Conservation (phyloP, 1,140 invertebrate species). For the Alviniconcha marisindica region DNA sequence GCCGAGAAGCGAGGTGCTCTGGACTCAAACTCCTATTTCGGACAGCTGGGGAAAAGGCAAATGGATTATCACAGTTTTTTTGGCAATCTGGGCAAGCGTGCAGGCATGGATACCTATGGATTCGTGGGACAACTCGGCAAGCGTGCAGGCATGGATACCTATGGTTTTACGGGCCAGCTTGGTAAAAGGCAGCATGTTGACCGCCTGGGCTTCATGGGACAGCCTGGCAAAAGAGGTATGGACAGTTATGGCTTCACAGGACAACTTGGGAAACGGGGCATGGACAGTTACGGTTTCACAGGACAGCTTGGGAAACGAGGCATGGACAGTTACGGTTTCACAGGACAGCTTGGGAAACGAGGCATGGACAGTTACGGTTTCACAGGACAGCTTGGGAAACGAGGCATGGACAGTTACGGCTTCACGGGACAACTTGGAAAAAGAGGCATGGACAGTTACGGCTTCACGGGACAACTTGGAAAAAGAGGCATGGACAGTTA, state of each 20-base stretch:
- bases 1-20: background rate
- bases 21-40: constrained; percentile 2
- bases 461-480: constrained; percentile 1
- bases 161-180: constrained; percentile 20
- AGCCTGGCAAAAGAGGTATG: constrained; percentile 27
- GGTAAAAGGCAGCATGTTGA: constrained; percentile 8
- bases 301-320: constrained; percentile 18
- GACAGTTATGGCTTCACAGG: background rate
- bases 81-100: constrained; percentile 15
- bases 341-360: constrained; percentile 30
- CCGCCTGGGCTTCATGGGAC: background rate
- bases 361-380: background rate
- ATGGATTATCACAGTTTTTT: constrained; percentile 21
- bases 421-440: constrained; percentile 25
- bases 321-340: constrained; percentile 21
- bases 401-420: background rate
- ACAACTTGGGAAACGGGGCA: constrained; percentile 3
- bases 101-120: background rate
- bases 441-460: constrained; percentile 4
- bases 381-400: constrained; percentile 20
- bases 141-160: background rate
- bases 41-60: constrained; percentile 27
- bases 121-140: background rate
- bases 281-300: constrained; percentile 9
- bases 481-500: constrained; percentile 15